These are phyloP conservation scores for Vanessa atalanta DNA, from an alignment of 1,140 invertebrate species.

Conservation along the genomic window DNA sequence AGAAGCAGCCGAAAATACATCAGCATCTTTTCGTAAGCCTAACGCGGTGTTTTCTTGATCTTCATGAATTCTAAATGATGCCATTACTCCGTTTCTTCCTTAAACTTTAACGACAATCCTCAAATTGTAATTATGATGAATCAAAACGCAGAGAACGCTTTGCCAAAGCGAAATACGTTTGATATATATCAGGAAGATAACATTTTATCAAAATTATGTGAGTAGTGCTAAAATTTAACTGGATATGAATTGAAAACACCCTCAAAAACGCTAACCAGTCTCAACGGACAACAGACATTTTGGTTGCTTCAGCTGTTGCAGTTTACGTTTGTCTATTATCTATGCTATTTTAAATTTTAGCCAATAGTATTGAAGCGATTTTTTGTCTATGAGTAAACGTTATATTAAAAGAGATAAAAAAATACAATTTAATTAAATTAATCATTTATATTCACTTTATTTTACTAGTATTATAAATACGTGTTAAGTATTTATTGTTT, in stretches of 20 bases:
- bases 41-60: slow-evolving; percentile 84
- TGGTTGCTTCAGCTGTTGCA: slow-evolving; percentile 74
- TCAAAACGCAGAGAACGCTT: slow-evolving; percentile 48
- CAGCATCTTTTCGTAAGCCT: slow-evolving; percentile 68
- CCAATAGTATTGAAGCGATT: slow-evolving; percentile 51
- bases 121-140: slow-evolving; percentile 44
- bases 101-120: slow-evolving; percentile 61
- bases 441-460: too few species aligned
- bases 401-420: slow-evolving; percentile 2
- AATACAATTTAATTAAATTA: neutral
- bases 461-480: too few species aligned
- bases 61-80: slow-evolving; percentile 84
- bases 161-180: slow-evolving; percentile 49
- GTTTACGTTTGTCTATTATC: slow-evolving; percentile 67
- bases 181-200: slow-evolving; percentile 44
- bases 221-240: slow-evolving; percentile 50
- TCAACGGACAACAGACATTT: slow-evolving; percentile 79
- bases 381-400: slow-evolving; percentile 18
- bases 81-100: slow-evolving; percentile 80
- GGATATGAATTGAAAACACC: slow-evolving; percentile 58
- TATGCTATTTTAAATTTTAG: slow-evolving; percentile 66
- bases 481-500: too few species aligned
- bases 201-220: slow-evolving; percentile 58
- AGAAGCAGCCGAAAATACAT: slow-evolving; percentile 72
- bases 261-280: slow-evolving; percentile 60